Evolutionary conservation across 2,888 invertebrate genomes (phyloP).

Genomic region (Lepidochrysops patricia): DNA sequence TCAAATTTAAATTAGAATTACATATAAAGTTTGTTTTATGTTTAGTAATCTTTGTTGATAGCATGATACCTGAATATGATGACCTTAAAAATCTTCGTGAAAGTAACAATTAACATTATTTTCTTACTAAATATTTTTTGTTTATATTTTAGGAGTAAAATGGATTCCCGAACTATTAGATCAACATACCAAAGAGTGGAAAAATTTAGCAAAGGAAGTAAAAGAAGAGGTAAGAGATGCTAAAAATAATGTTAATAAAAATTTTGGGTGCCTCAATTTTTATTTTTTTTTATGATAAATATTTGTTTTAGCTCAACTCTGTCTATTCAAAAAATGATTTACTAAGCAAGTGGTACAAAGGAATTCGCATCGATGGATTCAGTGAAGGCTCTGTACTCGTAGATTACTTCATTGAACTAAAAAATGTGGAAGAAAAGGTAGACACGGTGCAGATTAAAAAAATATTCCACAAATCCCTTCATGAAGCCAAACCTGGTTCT

Average conservation of each 20-base stretch:
- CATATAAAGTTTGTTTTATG: too few relatives aligned
- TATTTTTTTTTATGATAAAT: slow-evolving; percentile 3
- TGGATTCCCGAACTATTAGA: slow-evolving; percentile 92
- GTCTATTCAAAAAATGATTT: slow-evolving; percentile 84
- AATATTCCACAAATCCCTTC: slow-evolving; percentile 78
- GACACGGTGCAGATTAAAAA: slow-evolving; percentile 82
- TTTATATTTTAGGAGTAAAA: slow-evolving; percentile 67
- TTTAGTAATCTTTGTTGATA: too few relatives aligned
- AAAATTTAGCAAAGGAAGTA: slow-evolving; percentile 85
- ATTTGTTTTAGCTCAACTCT: slow-evolving; percentile 81
- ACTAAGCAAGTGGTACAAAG: slow-evolving; percentile 87
- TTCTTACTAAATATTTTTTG: not conserved
- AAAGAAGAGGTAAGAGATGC: slow-evolving; percentile 84
- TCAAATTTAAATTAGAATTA: too few relatives aligned
- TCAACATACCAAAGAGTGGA: slow-evolving; percentile 91
- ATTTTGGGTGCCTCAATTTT: not conserved
- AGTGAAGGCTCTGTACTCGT: slow-evolving; percentile 91
- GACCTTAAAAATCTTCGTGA: too few relatives aligned
- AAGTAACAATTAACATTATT: too few relatives aligned
- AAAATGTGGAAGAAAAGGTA: slow-evolving; percentile 80
- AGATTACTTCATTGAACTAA: slow-evolving; percentile 89
- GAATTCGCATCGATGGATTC: slow-evolving; percentile 90
- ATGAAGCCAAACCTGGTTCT: slow-evolving; percentile 66
- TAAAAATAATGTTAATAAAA: slow-evolving; percentile 17
- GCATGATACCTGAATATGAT: too few relatives aligned